Conservation (phyloP, 2,113 vertebrate genomes). For the Sander lucioperca region DNA sequence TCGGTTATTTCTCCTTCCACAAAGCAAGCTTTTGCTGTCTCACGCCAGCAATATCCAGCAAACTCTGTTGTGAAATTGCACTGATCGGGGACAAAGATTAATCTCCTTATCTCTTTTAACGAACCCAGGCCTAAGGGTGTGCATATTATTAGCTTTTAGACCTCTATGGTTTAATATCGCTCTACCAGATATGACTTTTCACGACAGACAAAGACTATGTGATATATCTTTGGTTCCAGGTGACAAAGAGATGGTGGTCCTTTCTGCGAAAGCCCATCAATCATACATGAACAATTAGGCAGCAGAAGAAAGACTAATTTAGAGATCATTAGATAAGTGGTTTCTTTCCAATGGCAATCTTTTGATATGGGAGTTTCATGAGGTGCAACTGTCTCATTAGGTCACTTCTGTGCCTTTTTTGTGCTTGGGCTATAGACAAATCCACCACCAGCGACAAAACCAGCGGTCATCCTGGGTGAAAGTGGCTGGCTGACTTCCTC, state of each 20-base stretch:
- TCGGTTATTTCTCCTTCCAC: conserved; percentile 17
- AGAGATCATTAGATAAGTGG: conserved; percentile 25
- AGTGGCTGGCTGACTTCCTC: too few species aligned
- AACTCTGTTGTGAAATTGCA: conserved; percentile 47
- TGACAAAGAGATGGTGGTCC: conserved; percentile 31
- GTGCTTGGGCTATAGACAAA: conserved; percentile 2
- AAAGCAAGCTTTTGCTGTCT: conserved; percentile 42
- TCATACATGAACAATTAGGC: conserved; percentile 61
- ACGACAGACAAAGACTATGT: conserved; percentile 39
- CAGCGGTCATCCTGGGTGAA: too few species aligned
- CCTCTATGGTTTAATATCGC: conserved; percentile 64
- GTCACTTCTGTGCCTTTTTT: conserved; percentile 17
- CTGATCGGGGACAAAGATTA: conserved; percentile 70
- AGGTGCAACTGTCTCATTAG: conserved; percentile 35
- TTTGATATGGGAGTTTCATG: conserved; percentile 21
- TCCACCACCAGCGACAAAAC: not conserved
- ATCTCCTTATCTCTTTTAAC: conserved; percentile 63
- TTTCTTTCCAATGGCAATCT: conserved; percentile 18
- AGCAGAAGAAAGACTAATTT: conserved; percentile 26
- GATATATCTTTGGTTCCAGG: conserved; percentile 36
- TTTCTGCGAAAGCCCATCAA: conserved; percentile 55
- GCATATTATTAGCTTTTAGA: conserved; percentile 73
- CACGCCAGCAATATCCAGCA: conserved; percentile 36
- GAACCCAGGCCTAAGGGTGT: conserved; percentile 58
- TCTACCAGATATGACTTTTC: conserved; percentile 57